phyloP scores from a whole-genome alignment of 2,113 vertebrate genomes.

The Bostrychus sinensis region DNA sequence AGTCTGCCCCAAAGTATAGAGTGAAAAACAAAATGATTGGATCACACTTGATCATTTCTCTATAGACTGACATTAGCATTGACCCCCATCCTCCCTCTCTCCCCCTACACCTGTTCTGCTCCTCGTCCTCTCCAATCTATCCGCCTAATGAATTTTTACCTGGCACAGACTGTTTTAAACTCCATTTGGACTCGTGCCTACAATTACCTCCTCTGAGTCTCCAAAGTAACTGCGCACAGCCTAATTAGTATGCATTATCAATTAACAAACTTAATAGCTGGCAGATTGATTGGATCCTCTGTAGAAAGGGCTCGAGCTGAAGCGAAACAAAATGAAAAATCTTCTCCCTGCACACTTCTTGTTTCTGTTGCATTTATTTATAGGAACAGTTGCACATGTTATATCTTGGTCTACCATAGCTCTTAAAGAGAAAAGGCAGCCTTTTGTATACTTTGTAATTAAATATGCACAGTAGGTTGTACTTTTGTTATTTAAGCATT shows the following conservation, averaged over 20 bases:
- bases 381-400: not conserved
- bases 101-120: slow-evolving; percentile 77
- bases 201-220: slow-evolving; percentile 99
- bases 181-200: slow-evolving; percentile 99
- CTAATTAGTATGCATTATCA: slow-evolving; percentile 99
- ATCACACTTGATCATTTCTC: slow-evolving; percentile 66
- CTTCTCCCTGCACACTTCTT: slow-evolving; percentile 80
- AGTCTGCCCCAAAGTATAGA: slow-evolving; percentile 33
- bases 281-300: slow-evolving; percentile 99
- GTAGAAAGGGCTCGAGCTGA: slow-evolving; percentile 89
- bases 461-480: no score
- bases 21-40: slow-evolving; percentile 54
- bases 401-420: not conserved
- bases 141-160: slow-evolving; percentile 98
- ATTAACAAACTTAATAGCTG: slow-evolving; percentile 99
- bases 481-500: no score
- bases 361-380: slow-evolving; percentile 58
- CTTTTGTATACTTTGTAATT: no score
- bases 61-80: slow-evolving; percentile 67
- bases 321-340: slow-evolving; percentile 96
- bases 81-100: slow-evolving; percentile 58
- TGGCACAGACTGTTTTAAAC: slow-evolving; percentile 98
- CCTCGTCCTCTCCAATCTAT: slow-evolving; percentile 72
- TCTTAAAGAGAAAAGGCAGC: no score
- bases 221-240: slow-evolving; percentile 96